phyloP scores from a whole-genome alignment of 1,140 invertebrate genomes.

The Amyelois transitella region DNA sequence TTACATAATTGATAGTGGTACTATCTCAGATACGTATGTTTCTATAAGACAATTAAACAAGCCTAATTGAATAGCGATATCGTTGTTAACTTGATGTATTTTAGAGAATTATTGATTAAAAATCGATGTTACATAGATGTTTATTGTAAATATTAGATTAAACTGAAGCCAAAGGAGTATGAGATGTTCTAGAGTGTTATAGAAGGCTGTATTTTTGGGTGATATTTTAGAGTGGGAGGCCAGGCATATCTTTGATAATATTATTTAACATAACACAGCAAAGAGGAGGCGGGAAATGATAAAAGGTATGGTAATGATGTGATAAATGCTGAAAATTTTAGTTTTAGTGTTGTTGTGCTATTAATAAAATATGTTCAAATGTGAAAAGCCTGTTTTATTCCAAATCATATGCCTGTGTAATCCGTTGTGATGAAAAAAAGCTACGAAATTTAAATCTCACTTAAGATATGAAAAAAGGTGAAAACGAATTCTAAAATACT shows the following conservation, averaged over 20 bases:
- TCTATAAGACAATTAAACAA: slow-evolving; percentile 45
- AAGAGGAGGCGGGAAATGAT: slow-evolving; percentile 28
- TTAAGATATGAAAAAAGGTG: no score
- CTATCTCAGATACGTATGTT: slow-evolving; percentile 38
- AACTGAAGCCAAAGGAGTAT: slow-evolving; percentile 42
- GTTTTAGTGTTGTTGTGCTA: slow-evolving; percentile 73
- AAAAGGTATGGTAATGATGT: slow-evolving; percentile 59
- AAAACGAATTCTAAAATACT: no score
- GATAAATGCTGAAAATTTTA: slow-evolving; percentile 58
- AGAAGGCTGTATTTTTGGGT: slow-evolving; percentile 74
- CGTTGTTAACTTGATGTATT: slow-evolving; percentile 73
- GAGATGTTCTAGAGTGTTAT: slow-evolving; percentile 62
- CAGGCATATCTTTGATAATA: slow-evolving; percentile 68
- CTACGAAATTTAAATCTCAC: no score
- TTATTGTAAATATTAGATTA: slow-evolving; percentile 68
- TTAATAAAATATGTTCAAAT: slow-evolving; percentile 73
- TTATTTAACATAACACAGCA: slow-evolving; percentile 39
- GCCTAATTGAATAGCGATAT: slow-evolving; percentile 61
- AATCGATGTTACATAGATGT: slow-evolving; percentile 74
- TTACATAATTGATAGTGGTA: slow-evolving; percentile 18
- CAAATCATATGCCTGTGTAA: no score
- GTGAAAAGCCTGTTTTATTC: slow-evolving; percentile 43
- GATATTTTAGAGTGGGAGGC: slow-evolving; percentile 66
- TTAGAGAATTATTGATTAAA: slow-evolving; percentile 72
- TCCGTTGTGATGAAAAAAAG: no score